Evolutionary conservation across 2,113 vertebrate species (phyloP), one percentile per base, ranked within the genome.

Genomic region (Phodopus roborovskii): DNA sequence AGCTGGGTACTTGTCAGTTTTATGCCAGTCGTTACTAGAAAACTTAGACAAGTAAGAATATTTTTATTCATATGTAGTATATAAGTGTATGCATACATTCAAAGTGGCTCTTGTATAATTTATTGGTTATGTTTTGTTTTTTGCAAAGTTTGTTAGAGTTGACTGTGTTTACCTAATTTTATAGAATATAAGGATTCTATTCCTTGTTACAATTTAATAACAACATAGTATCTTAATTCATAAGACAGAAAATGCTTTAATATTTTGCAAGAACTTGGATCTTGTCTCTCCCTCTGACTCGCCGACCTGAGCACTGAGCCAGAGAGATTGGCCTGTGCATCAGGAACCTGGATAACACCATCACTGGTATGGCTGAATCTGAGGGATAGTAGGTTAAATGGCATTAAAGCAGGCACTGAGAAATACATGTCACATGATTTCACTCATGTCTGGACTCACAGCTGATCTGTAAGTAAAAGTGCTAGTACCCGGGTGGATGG

Each of bases 1-100:
- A 95, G 98, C 99, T 7, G 99, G 99, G 91, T 99, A 99, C 98
- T 99, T 99, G 97, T 98, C 98, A 94, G 98, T 99, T 98, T 98
- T 99, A 97, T 99, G 99, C 97, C 99, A 99, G 95, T 98, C 99
- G 0, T 98, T 99, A 53, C 97, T 99, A 96, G 99, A 99, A 94
- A 99, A 99, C 98, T 91, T 99, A 92, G 99, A 99, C 97, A 99
- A 99, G 99, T 99, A 99, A 99, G 99, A 98, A 53, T 73, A 79
- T 94, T 88, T 92, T 93, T 93, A 24, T 1, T 86, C 3, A 58
- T 58, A 6, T 91, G 4, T 73, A 12, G 86, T 60, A 7, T 70
- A 30, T 89, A 53, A 82, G 30, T 75, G 11, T 42, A 11, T 42
- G 33, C 19, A 17, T 50, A 96, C 83, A 45, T 92, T 13, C 56